A percentile compares a stretch with the other conserved stretches of the same genome.
phyloP scores from a whole-genome alignment of 2,797 vertebrate species.

The Enteromius argenteus region DNA sequence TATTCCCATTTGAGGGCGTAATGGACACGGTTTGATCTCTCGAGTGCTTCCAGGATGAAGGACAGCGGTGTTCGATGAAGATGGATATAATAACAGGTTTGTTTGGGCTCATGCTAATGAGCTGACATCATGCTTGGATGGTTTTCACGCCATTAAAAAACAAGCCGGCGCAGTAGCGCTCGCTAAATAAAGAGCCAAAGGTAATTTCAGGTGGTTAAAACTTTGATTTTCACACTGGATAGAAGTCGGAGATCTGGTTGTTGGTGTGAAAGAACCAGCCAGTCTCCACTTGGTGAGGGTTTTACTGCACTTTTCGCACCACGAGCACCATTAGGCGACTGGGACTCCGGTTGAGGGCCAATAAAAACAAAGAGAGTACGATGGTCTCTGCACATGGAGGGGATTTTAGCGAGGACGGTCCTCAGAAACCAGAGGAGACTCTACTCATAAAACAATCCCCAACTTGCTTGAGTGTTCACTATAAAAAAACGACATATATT shows the following conservation, averaged over 20 bases:
- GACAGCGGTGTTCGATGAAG: slow-evolving; percentile 28
- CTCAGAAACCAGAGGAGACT: slow-evolving; percentile 27
- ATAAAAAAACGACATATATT: slow-evolving; percentile 30
- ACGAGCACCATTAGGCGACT: slow-evolving; percentile 17
- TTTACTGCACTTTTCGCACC: slow-evolving; percentile 34
- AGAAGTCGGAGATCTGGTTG: background rate
- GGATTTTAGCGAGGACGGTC: background rate
- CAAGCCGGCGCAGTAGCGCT: slow-evolving; percentile 1
- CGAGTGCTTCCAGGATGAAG: slow-evolving; percentile 25
- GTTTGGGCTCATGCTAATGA: slow-evolving; percentile 47
- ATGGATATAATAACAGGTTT: slow-evolving; percentile 43
- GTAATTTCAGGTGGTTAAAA: slow-evolving; percentile 40
- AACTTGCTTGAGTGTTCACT: slow-evolving; percentile 27
- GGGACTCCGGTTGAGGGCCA: slow-evolving; percentile 32
- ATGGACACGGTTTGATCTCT: slow-evolving; percentile 35
- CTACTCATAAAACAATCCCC: slow-evolving; percentile 46
- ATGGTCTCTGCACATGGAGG: slow-evolving; percentile 35
- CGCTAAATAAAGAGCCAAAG: slow-evolving; percentile 14
- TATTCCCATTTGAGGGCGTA: slow-evolving; percentile 17
- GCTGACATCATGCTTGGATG: slow-evolving; percentile 58
- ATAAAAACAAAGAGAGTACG: slow-evolving; percentile 40
- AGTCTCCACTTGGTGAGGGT: background rate
- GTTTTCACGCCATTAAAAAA: slow-evolving; percentile 39
- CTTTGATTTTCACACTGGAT: slow-evolving; percentile 34
- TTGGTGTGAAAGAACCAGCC: background rate